Evolutionary conservation across 2,888 invertebrate genomes (phyloP).

Genomic region (Agrochola litura): DNA sequence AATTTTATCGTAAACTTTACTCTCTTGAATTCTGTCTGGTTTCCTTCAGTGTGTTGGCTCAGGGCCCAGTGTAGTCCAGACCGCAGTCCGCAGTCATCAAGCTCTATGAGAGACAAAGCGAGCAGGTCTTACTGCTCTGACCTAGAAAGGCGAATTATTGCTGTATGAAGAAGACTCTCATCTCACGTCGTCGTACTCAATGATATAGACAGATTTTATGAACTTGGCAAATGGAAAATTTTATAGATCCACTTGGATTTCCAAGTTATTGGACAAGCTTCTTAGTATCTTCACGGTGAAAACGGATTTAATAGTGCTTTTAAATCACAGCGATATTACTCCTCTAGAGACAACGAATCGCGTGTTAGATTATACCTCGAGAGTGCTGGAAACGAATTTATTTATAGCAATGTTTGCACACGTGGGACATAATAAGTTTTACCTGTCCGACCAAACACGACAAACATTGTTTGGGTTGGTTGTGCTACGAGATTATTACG

Average conservation of each 20-base stretch:
- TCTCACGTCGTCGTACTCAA: slow-evolving; percentile 64
- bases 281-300: slow-evolving; percentile 48
- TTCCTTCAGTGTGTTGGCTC: slow-evolving; percentile 76
- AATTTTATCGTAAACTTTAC: slow-evolving; percentile 63
- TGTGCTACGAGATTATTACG: slow-evolving; percentile 53
- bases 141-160: slow-evolving; percentile 77
- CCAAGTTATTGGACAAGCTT: slow-evolving; percentile 65
- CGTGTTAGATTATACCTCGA: slow-evolving; percentile 49
- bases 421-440: slow-evolving; percentile 67
- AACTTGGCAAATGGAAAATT: slow-evolving; percentile 69
- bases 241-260: slow-evolving; percentile 70
- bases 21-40: slow-evolving; percentile 68
- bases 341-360: slow-evolving; percentile 42
- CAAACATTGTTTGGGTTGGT: slow-evolving; percentile 63
- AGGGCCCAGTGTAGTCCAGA: slow-evolving; percentile 74
- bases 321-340: slow-evolving; percentile 48
- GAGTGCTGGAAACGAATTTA: slow-evolving; percentile 50
- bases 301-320: slow-evolving; percentile 59
- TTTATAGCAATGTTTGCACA: slow-evolving; percentile 62
- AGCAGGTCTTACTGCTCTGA: slow-evolving; percentile 76
- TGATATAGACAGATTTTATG: slow-evolving; percentile 72
- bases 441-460: slow-evolving; percentile 69
- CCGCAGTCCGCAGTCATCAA: slow-evolving; percentile 73
- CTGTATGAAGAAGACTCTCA: slow-evolving; percentile 66
- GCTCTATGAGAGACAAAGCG: slow-evolving; percentile 72